Evolutionary conservation across 2,888 invertebrate genomes (phyloP).

Genomic region (Aspidapion aeneum): DNA sequence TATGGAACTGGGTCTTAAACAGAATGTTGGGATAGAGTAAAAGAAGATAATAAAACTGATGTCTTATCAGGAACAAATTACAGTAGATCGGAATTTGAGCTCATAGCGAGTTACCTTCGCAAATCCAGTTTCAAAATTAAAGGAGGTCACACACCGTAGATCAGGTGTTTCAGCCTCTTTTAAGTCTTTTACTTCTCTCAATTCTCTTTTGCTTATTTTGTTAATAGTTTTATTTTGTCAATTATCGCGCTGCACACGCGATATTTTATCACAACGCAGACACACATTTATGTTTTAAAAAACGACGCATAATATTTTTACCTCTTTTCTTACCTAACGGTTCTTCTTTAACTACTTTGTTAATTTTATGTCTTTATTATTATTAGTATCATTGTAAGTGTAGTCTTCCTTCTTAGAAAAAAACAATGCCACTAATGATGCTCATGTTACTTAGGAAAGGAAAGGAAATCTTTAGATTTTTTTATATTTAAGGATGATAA

Average conservation of each 20-base stretch:
- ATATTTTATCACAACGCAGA: neutral
- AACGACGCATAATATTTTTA: neutral
- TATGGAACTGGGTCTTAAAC: no score
- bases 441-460: no score
- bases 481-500: no score
- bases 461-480: no score
- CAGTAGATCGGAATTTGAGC: neutral
- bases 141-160: slow-evolving; percentile 14
- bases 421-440: no score
- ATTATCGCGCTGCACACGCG: neutral
- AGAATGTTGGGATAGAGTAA: no score
- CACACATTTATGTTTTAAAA: neutral
- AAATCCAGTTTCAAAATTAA: slow-evolving; percentile 15
- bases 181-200: no score
- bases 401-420: neutral
- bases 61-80: no score
- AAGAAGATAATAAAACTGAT: no score
- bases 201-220: no score
- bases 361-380: neutral
- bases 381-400: neutral
- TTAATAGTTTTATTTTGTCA: neutral
- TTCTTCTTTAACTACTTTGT: neutral
- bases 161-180: neutral
- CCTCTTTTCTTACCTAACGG: neutral
- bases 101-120: neutral